Conservation (phyloP, 2,797 vertebrate genomes). For the Apogon hyalosoma region DNA sequence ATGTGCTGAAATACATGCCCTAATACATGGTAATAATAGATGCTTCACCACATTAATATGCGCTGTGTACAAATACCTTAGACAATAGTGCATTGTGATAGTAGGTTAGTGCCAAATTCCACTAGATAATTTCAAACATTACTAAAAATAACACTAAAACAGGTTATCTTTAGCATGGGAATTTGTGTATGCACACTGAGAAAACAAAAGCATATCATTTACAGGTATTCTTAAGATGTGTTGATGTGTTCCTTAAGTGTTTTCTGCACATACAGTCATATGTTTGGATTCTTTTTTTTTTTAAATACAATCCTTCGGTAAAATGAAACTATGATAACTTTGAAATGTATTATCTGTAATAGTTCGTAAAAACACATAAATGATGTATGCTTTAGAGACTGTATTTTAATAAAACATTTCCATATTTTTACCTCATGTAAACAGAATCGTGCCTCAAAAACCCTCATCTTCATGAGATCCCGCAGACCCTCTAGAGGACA, state of each 20-base stretch:
- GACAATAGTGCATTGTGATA: conserved; percentile 41
- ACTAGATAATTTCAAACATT: conserved; percentile 25
- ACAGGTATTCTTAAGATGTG: not conserved
- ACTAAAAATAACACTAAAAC: conserved; percentile 19
- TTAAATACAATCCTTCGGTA: too few species aligned
- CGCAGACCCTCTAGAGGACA: conserved; percentile 81
- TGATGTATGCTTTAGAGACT: not conserved
- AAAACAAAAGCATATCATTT: conserved; percentile 20
- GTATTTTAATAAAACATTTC: not conserved
- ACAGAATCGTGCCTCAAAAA: conserved; percentile 90
- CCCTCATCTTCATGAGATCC: conserved; percentile 82
- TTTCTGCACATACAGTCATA: too few species aligned
- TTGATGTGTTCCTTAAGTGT: not conserved
- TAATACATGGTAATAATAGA: not conserved
- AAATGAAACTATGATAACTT: not conserved
- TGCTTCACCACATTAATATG: conserved; percentile 57
- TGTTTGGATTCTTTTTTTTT: too few species aligned
- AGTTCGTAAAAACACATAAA: not conserved
- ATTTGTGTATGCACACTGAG: not conserved
- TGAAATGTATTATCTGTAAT: not conserved
- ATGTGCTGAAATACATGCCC: conserved; percentile 11
- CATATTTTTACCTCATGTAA: conserved; percentile 88
- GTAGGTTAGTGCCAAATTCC: conserved; percentile 51
- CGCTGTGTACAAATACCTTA: conserved; percentile 37
- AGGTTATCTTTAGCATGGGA: conserved; percentile 27